Evolutionary conservation across 2,113 vertebrate genomes (phyloP).

Genomic region (Oceanodroma tethys): DNA sequence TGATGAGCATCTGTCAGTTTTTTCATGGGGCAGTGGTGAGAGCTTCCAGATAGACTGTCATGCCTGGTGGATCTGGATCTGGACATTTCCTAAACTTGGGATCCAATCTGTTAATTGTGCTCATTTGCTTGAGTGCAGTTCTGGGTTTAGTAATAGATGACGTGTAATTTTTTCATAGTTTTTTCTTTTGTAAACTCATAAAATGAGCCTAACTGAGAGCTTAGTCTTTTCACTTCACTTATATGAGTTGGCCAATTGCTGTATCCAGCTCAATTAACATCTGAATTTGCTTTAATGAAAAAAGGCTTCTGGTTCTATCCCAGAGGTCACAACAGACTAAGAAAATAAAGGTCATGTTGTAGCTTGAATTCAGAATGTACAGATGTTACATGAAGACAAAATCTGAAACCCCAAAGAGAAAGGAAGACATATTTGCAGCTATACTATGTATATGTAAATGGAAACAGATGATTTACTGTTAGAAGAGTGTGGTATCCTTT

Average conservation of each 20-base stretch:
- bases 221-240: background rate
- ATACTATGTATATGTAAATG: constrained; percentile 5
- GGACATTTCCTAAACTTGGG: background rate
- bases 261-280: constrained; percentile 17
- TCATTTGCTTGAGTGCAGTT: background rate
- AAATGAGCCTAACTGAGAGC: background rate
- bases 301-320: background rate
- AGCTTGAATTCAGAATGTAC: constrained; percentile 6
- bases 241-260: background rate
- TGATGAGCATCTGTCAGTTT: constrained; percentile 3
- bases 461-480: constrained; percentile 25
- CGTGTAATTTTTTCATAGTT: background rate
- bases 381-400: constrained; percentile 20
- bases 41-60: background rate
- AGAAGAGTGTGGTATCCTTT: background rate
- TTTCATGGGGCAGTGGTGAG: background rate
- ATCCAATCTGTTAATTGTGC: background rate
- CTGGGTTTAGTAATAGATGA: background rate
- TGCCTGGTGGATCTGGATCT: background rate
- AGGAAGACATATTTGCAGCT: background rate
- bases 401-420: background rate
- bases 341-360: constrained; percentile 30
- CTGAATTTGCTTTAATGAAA: background rate
- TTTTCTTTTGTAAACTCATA: background rate
- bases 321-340: background rate